A percentile compares a stretch with the other conserved stretches of the same genome.
phyloP scores from a whole-genome alignment of 2,888 invertebrate genomes.

The Bombylius major region DNA sequence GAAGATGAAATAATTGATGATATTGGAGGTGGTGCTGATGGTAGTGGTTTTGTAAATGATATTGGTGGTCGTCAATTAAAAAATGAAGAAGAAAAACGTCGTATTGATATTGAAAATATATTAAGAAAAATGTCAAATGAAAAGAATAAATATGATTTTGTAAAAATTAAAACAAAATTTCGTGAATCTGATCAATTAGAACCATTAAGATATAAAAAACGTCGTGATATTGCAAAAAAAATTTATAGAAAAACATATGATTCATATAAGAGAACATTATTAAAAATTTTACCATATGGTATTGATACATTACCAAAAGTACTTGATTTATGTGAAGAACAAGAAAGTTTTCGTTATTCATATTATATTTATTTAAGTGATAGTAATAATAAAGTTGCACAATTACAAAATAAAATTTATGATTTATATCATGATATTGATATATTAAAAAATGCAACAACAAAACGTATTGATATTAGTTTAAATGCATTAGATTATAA shows the following conservation, averaged over 20 bases:
- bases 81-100: slow-evolving; percentile 23
- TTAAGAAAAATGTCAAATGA: slow-evolving; percentile 28
- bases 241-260: slow-evolving; percentile 27
- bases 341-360: slow-evolving; percentile 34
- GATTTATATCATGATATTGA: slow-evolving; percentile 26
- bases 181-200: slow-evolving; percentile 27
- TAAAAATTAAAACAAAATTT: slow-evolving; percentile 24
- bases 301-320: slow-evolving; percentile 23
- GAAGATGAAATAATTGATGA: background rate
- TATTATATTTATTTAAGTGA: slow-evolving; percentile 35
- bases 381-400: slow-evolving; percentile 17
- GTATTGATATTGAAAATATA: slow-evolving; percentile 30
- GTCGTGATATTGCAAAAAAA: slow-evolving; percentile 27
- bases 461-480: slow-evolving; percentile 24
- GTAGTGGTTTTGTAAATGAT: background rate
- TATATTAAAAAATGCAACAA: slow-evolving; percentile 26
- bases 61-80: background rate
- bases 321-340: slow-evolving; percentile 31
- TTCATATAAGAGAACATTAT: slow-evolving; percentile 27
- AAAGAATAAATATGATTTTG: slow-evolving; percentile 25
- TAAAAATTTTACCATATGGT: slow-evolving; percentile 13
- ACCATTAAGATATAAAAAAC: slow-evolving; percentile 26
- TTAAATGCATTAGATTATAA: slow-evolving; percentile 21
- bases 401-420: slow-evolving; percentile 29
- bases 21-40: background rate